Conservation (phyloP, 1,140 invertebrate species). For the Paralvinella palmiformis region DNA sequence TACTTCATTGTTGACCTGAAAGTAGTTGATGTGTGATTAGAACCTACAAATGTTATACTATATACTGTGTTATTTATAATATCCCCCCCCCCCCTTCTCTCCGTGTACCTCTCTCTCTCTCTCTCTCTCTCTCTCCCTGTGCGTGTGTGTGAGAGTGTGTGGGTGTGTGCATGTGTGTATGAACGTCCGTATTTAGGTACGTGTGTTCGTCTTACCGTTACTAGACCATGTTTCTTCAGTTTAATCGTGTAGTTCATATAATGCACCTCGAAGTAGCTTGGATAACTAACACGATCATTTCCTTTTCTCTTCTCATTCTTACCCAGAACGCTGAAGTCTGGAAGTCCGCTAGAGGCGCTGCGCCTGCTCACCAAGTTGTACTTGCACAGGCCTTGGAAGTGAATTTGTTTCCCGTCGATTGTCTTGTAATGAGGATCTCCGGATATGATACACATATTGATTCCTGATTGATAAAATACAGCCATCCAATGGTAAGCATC, state of each 20-base stretch:
- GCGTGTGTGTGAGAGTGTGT: too few species aligned
- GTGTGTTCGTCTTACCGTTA: too few species aligned
- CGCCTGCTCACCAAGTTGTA: constrained; percentile 1
- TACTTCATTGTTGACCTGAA: background rate
- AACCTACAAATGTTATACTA: too few species aligned
- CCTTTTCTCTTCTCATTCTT: background rate
- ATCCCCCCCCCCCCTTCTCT: too few species aligned
- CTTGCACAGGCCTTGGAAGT: constrained; percentile 2
- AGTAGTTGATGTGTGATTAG: too few species aligned
- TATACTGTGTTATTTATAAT: too few species aligned
- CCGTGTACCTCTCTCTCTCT: too few species aligned
- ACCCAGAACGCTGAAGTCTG: background rate
- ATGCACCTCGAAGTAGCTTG: background rate
- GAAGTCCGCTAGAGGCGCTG: background rate
- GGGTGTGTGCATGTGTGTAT: too few species aligned
- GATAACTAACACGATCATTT: background rate
- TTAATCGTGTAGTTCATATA: background rate
- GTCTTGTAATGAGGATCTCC: constrained; percentile 1
- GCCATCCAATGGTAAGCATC: background rate
- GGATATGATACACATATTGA: background rate
- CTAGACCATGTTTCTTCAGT: background rate
- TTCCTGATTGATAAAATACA: background rate
- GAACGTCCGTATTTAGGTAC: too few species aligned
- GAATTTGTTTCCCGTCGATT: background rate
- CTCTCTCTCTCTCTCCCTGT: too few species aligned